Evolutionary conservation across 2,113 vertebrate species (phyloP).

Genomic region (Tricholaema leucomelas): DNA sequence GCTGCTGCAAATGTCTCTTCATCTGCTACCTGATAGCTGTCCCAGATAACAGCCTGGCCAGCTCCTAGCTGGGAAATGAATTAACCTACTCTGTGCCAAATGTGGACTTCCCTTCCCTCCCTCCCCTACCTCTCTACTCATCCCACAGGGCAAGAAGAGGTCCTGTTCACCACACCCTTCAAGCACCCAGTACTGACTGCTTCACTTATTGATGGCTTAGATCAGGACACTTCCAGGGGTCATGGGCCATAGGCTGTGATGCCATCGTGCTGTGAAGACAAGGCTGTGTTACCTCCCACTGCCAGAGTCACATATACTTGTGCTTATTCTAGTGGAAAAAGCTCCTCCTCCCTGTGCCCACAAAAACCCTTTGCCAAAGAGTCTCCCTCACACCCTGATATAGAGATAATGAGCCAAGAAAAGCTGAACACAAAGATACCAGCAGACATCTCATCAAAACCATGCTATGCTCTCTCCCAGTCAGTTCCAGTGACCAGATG

Average conservation of each 20-base stretch:
- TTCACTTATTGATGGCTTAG: background rate
- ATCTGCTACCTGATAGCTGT: background rate
- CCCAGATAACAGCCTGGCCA: background rate
- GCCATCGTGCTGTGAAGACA: background rate
- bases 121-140: background rate
- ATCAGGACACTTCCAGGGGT: background rate
- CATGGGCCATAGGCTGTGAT: accelerated
- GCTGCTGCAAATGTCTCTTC: slow-evolving; percentile 22
- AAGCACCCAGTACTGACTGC: background rate
- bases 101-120: background rate
- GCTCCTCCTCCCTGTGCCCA: background rate
- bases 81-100: background rate
- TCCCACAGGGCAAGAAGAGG: background rate
- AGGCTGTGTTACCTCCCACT: background rate
- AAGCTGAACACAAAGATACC: background rate
- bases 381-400: background rate
- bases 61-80: background rate
- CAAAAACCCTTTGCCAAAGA: background rate
- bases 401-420: background rate
- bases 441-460: background rate
- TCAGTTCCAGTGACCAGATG: background rate
- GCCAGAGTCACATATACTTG: background rate
- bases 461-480: background rate
- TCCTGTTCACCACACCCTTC: background rate
- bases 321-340: background rate